Conservation (phyloP, 2,888 invertebrate species). For the Chromoteleia sp. region DNA sequence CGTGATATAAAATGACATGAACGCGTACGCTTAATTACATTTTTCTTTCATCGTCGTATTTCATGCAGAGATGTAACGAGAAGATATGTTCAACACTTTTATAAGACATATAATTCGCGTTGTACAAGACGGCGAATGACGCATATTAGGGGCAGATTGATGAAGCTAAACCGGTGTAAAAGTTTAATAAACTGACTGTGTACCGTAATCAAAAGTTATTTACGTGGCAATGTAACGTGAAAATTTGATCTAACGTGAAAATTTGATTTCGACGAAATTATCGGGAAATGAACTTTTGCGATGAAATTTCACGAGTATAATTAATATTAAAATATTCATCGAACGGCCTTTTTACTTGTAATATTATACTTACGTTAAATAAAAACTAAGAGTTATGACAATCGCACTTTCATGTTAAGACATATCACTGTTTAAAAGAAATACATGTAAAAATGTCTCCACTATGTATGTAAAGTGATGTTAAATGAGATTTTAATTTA, state of each 20-base stretch:
- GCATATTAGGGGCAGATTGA: slow-evolving; percentile 29
- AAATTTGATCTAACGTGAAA: background rate
- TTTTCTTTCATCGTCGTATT: slow-evolving; percentile 22
- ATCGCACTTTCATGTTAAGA: too few relatives aligned
- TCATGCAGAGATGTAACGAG: slow-evolving; percentile 9
- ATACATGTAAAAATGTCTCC: too few relatives aligned
- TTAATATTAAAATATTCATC: too few relatives aligned
- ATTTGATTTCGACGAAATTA: background rate
- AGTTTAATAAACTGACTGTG: background rate
- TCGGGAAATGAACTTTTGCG: background rate
- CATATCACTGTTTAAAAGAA: too few relatives aligned
- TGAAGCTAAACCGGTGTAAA: slow-evolving; percentile 16
- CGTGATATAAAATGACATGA: slow-evolving; percentile 7
- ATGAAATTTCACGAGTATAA: background rate
- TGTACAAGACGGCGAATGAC: slow-evolving; percentile 8
- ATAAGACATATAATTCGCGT: slow-evolving; percentile 17
- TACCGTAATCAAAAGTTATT: slow-evolving; percentile 25
- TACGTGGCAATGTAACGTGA: slow-evolving; percentile 10
- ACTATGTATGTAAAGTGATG: too few relatives aligned
- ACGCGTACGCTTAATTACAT: slow-evolving; percentile 43
- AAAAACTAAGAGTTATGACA: too few relatives aligned
- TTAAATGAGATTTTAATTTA: slow-evolving; percentile 1
- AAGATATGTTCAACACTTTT: slow-evolving; percentile 30
- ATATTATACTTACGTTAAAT: too few relatives aligned
- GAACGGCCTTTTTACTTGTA: too few relatives aligned